Conservation (phyloP, 1,140 invertebrate genomes). For the Phymastichus coffea region DNA sequence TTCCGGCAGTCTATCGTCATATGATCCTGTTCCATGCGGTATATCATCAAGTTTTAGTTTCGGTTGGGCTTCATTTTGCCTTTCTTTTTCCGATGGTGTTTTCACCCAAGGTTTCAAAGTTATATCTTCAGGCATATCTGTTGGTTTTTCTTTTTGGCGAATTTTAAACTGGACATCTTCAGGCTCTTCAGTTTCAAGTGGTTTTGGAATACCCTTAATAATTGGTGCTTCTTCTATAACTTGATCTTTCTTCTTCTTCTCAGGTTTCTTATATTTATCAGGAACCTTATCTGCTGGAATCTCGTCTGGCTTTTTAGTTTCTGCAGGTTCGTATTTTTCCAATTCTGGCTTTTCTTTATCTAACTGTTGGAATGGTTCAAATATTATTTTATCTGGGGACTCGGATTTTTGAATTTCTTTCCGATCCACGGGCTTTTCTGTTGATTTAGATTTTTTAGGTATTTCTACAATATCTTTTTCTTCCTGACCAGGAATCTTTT, state of each 20-base stretch:
- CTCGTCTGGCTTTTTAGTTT: constrained; percentile 46
- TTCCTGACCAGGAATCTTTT: constrained; percentile 54
- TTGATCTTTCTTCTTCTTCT: constrained; percentile 58
- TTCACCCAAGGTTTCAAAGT: constrained; percentile 60
- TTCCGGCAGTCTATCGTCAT: too few species aligned
- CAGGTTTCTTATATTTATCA: constrained; percentile 50
- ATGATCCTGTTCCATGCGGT: too few species aligned
- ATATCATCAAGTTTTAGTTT: too few species aligned
- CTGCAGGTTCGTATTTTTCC: constrained; percentile 43
- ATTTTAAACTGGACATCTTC: constrained; percentile 62
- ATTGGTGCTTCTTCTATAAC: constrained; percentile 56
- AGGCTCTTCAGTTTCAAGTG: constrained; percentile 54
- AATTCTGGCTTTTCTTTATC: constrained; percentile 55
- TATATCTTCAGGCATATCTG: constrained; percentile 57
- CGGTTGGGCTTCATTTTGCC: too few species aligned
- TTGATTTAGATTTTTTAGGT: constrained; percentile 49
- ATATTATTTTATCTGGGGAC: too few species aligned
- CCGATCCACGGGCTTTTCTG: too few species aligned
- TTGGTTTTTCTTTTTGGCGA: constrained; percentile 55
- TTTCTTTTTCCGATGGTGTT: constrained; percentile 36
- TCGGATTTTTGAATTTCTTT: too few species aligned
- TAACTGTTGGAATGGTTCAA: too few species aligned
- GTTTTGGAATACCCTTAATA: constrained; percentile 59
- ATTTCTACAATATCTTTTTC: constrained; percentile 40
- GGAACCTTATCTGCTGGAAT: constrained; percentile 35